Base-by-base conservation (phyloP, 2,888 invertebrate genomes). In the Ophraella communa region DNA sequence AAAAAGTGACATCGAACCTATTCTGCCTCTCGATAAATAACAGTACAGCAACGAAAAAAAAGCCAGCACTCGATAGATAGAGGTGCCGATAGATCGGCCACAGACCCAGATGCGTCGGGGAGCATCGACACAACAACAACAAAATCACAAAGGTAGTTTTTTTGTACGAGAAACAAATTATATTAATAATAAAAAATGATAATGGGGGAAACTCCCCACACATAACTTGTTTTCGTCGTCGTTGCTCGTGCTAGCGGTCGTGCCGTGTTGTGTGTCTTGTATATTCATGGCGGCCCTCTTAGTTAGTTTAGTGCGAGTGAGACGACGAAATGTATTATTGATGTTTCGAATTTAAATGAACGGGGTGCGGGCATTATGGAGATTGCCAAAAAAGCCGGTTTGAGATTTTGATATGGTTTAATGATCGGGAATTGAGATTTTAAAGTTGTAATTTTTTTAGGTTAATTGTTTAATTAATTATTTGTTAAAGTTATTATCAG, bases 141-240 rank as follows among this genome's bases (percentile, higher is more conserved):
- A 85, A 78, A 83, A 83, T 77, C 85, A 85, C 80, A 86, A 85
- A 85, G 85, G 86, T 85, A 24, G 47, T 20, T 51, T 30, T 30
- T 10, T 8, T 30, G 8, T 30, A 30, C 3, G 8, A 30, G 30
- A 30, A 30, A 30, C 11, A 30, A 30, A 30, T 10, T n/a, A n/a
- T n/a, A n/a, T 30, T 0, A 7, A 23, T 14, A 30, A 27, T 27
- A 17, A 39, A 39, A 17, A 17, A 14, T 39, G 5, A 39, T 51
- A 23, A 27, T 51, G 10, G 49, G 17, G 23, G 24, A 45, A 11
- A 23, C 17, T 23, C 49, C 14, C 49, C 49, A 23, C 49, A 24
- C 24, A 27, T 27, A 51, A 51, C 24, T 51, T 27, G 49, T 51
- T 51, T 27, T 27, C 14, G 17, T 51, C 49, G 49, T 24, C n/a